Conservation (phyloP, 2,888 invertebrate species). For the Druceiella hillmani region DNA sequence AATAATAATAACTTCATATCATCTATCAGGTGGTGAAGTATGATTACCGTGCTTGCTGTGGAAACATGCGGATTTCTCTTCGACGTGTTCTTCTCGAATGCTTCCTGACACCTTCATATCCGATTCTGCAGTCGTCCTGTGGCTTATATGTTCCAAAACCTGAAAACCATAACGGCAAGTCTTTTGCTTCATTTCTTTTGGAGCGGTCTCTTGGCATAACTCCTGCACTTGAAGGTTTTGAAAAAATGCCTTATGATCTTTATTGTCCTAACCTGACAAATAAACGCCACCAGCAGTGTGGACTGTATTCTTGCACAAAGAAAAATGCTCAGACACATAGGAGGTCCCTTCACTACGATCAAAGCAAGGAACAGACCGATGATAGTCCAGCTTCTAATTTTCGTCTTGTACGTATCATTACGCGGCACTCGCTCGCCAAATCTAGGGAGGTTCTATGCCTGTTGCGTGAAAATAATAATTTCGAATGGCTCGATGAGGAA, state of each 20-base stretch:
- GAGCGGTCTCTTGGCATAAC: conserved; percentile 16
- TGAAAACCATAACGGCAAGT: conserved; percentile 17
- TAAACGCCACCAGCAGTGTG: conserved; percentile 10
- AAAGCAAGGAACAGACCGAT: no score
- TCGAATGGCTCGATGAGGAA: no score
- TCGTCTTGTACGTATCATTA: no score
- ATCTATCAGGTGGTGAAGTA: conserved; percentile 15
- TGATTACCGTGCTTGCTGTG: conserved; percentile 17
- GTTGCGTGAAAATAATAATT: no score
- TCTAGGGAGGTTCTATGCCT: no score
- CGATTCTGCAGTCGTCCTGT: conserved; percentile 14
- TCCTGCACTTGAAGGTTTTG: conserved; percentile 12
- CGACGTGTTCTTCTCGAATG: conserved; percentile 13
- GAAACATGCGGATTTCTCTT: conserved; percentile 15
- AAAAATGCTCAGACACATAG: no score
- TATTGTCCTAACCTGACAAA: conserved; percentile 14
- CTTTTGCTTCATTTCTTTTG: conserved; percentile 16
- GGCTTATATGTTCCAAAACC: conserved; percentile 15
- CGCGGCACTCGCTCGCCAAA: no score
- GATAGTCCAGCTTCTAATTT: no score
- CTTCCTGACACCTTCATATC: conserved; percentile 16
- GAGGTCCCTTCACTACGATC: no score
- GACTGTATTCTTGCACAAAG: no score
- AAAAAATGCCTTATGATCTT: conserved; percentile 13
- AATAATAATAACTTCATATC: conserved; percentile 14